Base-by-base conservation (phyloP, 2,888 invertebrate species). In the Microctonus hyperodae region DNA sequence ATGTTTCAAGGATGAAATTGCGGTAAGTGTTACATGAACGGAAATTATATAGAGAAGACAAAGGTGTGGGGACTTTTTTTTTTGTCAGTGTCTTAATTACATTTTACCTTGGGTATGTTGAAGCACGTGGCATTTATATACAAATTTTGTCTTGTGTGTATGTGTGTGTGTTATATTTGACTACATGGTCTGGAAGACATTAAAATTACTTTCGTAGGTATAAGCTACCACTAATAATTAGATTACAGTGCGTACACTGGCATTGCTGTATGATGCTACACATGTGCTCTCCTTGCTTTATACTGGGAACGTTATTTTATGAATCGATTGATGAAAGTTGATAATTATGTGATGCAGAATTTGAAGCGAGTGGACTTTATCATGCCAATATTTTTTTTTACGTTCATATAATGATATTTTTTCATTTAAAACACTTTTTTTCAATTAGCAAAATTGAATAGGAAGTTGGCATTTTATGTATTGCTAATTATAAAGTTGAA, bases 1-100 rank as follows among this genome's bases (percentile, higher is more conserved):
- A 40, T 64, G 59, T 61, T 25, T 28, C 51, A 69, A 65, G 66
- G 72, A 76, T 75, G 73, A 76, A 76, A 74, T 76, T 74, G 70
- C 71, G 73, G 71, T 72, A 69, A 69, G 70, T 67, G 65, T 62
- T 70, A 57, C 9, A 22, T 23, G 7, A n/a, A 16, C 16, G 16
- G 9, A 20, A 16, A 28, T 3, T 28, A 28, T 7, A 28, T 7
- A 28, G 28, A 28, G 7, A 28, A 5, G 28, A 28, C 3, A 28
- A 28, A 7, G 7, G 28, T 28, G 28, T 5, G 28, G 28, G 28
- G 7, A 28, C 28, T 40, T 11, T 28, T 40, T 11, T 28, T 28
- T 48, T 64, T 65, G 65, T 70, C 68, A 70, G 67, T 69, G 63
- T n/a, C 61, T 65, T 74, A 77, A 75, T 76, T 73, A 69, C 72